Evolutionary conservation across 2,888 invertebrate genomes (phyloP), one percentile per base, ranked within the genome.

Genomic region (Lithodes maja): DNA sequence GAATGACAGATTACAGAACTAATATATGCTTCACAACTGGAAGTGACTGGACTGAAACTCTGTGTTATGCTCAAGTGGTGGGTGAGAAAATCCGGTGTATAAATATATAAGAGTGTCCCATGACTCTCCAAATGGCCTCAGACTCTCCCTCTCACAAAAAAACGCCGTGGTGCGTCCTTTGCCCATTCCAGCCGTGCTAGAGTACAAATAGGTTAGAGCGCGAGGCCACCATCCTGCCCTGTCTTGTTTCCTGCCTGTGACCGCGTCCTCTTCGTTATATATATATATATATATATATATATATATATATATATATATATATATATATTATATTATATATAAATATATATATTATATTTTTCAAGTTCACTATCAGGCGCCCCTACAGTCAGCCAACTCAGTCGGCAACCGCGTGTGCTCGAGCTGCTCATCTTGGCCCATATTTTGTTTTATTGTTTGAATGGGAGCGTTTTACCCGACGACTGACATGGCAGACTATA

Each of bases 191-290:
- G 89, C 89, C 89, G 86, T 83, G 89, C 89, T 86, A 89, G 85
- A 89, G 89, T 89, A 89, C 89, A 89, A 89, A 89, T 89, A 89
- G 89, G 89, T 89, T 89, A 89, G 89, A 89, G 89, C 83, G 52
- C 85, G 89, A 89, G 89, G 89, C 71, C 71, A 71, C 89, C 86
- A 85, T 89, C 86, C 86, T 89, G 88, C 88, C 88, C 88, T 89
- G 85, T 89, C 88, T 89, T 89, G 88, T 89, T 78, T 89, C 88
- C 88, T 85, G 88, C 85, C 88, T 80, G 88, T 89, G 88, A 85
- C 88, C 88, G 75, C 85, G 80, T 89, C 88, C 84, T 81, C 81
- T 80, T 49, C 74, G 52, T 68, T 54, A 84, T 54, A 80, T 33
- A 33, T 33, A 33, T 33, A 33, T 33, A 33, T 33, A 33, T 33